Base-by-base conservation (phyloP, 2,113 vertebrate species). In the Lethenteron camtschaticum region DNA sequence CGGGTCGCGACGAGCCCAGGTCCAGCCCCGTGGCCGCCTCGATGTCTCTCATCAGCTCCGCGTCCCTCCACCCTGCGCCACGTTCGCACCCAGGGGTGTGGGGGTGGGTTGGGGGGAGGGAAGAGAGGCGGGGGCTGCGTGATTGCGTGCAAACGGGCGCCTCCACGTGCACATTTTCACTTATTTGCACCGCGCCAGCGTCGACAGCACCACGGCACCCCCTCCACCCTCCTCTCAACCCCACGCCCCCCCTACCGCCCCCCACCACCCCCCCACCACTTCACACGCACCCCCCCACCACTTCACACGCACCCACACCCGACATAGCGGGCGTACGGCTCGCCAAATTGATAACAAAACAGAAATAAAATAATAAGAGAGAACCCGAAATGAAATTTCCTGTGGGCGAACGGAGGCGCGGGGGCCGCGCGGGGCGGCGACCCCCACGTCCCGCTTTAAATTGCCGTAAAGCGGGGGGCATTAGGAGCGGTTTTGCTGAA, bases 21-120 rank as follows among this genome's bases (percentile, higher is more conserved):
- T 95, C 81, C 59, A 82, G 72, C 12, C 90, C 89, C 0, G 85
- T 88, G 3, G 84, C 86, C 1, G 81, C 85, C 76, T 99, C 90
- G 14, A 96, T 80, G 12, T 96, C 94, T 66, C 83, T 82, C 89
- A 96, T 81, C 71, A 99, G 79, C 73, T 87, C 85, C 0, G 83
- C 80, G 57, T 96, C 92, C 70, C 76, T 77, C 90, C 90, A 96
- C 59, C 85, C 94, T 96, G 72, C 71, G 72, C 41, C 41, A 66
- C 20, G 58, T 71, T 56, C 57, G 9, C 18, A 56, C 60, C 14
- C 60, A 66, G 68, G 56, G 70, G 58, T 56, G 69, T 58, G 56
- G 70, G 14, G 63, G 24, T 68, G n/a, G 70, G 56, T 70, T 58
- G 56, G 58, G 41, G 13, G 41, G 70, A 20, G 63, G 16, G 20